Evolutionary conservation across 1,140 invertebrate genomes (phyloP), one percentile per base, ranked within the genome.

Genomic region (Berghia stephanieae): DNA sequence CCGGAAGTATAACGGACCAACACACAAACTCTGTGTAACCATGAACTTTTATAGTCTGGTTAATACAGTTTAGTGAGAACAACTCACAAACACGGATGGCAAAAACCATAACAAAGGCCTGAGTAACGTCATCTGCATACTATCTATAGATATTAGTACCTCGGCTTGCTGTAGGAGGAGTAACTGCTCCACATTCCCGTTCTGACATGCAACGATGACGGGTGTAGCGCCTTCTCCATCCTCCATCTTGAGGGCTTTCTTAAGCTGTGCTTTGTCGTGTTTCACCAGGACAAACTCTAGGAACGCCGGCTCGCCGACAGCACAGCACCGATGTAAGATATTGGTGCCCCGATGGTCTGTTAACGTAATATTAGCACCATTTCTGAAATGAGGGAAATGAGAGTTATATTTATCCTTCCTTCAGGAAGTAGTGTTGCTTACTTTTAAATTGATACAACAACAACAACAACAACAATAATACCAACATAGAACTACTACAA

Each of bases 161-260:
- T 24, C 93, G 63, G 80, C 66, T 46, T 86, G 83, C 42, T 83
- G 52, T 6, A 86, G 77, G 24, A 82, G 55, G 49, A 81, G 82
- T 1, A 86, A 78, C 34, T 84, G 82, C 57, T 84, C 79, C 18
- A 83, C 44, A 66, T 85, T 84, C n/a, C 83, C 85, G 75, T 85
- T 85, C 75, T 86, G 83, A 81, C 85, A 86, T 4, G 85, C 83
- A 16, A 83, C 69, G 40, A 85, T 86, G 52, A 86, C 79, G 24
- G 85, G 81, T 0, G 83, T 85, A 49, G 83, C 81, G 16, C 83
- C 82, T 66, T 86, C 85, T 13, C 81, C 80, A 3, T 82, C 79
- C 42, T 79, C 79, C 80, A 85, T 82, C 36, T 83, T 82, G 75
- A 85, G 81, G 3, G 85, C 78, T 34, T 82, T 79, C 16, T 71